Evolutionary conservation across 1,140 invertebrate species (phyloP).

Genomic region (Calosoma granatense): DNA sequence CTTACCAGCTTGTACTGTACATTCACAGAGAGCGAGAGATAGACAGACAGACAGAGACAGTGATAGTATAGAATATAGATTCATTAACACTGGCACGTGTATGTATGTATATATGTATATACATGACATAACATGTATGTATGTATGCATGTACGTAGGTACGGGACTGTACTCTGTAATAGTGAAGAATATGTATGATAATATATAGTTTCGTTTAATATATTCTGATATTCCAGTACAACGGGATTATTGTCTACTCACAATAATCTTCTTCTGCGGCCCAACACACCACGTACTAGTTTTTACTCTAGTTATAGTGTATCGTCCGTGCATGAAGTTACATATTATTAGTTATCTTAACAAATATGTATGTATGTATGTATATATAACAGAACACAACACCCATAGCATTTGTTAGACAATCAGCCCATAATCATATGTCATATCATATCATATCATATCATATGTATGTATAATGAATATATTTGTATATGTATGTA

Average conservation of each 20-base stretch:
- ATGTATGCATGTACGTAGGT: not conserved
- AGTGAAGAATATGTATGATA: not conserved
- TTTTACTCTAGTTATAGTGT: too few relatives aligned
- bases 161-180: too few relatives aligned
- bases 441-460: too few relatives aligned
- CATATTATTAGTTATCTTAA: not conserved
- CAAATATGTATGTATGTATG: not conserved
- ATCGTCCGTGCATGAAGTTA: not conserved
- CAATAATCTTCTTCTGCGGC: slow-evolving; percentile 35
- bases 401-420: too few relatives aligned
- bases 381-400: too few relatives aligned
- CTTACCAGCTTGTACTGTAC: slow-evolving; percentile 32
- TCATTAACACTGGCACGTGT: not conserved
- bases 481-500: too few relatives aligned
- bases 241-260: slow-evolving; percentile 38
- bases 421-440: too few relatives aligned
- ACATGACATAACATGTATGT: slow-evolving; percentile 6
- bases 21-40: too few relatives aligned
- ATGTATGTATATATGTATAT: slow-evolving; percentile 12
- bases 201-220: not conserved
- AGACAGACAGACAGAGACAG: too few relatives aligned
- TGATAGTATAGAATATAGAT: too few relatives aligned
- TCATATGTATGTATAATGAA: too few relatives aligned
- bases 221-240: not conserved
- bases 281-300: not conserved